Conservation (phyloP, 2,113 vertebrate genomes). For the Pluvianellus socialis region DNA sequence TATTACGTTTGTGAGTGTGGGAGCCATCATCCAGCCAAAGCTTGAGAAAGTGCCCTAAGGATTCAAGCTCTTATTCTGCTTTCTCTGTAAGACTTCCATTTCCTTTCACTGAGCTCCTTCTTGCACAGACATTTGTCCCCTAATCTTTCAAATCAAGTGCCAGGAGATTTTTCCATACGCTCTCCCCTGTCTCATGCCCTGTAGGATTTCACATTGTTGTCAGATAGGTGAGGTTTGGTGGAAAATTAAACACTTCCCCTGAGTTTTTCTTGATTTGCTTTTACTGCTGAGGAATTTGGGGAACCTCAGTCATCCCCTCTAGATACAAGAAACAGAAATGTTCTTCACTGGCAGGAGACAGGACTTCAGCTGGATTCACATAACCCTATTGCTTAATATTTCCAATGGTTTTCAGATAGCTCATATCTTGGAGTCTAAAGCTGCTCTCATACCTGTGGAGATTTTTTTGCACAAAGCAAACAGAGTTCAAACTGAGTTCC, state of each 20-base stretch:
- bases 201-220: neutral
- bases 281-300: neutral
- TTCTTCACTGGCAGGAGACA: neutral
- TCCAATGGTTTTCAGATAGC: neutral
- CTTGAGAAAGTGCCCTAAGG: neutral
- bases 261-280: neutral
- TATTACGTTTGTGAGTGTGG: neutral
- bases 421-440: neutral
- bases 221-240: neutral
- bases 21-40: neutral
- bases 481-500: slow-evolving; percentile 25
- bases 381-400: neutral
- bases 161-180: neutral
- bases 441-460: neutral
- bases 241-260: neutral
- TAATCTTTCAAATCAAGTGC: neutral
- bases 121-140: neutral
- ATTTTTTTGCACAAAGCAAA: neutral
- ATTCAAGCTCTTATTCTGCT: neutral
- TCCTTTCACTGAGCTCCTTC: neutral
- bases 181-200: rapidly evolving
- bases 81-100: neutral
- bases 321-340: neutral
- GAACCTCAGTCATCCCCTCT: neutral
- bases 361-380: neutral